These are phyloP conservation scores for Esox masquinongy DNA, from an alignment of 2,797 vertebrate genomes.

Conservation along the genomic window DNA sequence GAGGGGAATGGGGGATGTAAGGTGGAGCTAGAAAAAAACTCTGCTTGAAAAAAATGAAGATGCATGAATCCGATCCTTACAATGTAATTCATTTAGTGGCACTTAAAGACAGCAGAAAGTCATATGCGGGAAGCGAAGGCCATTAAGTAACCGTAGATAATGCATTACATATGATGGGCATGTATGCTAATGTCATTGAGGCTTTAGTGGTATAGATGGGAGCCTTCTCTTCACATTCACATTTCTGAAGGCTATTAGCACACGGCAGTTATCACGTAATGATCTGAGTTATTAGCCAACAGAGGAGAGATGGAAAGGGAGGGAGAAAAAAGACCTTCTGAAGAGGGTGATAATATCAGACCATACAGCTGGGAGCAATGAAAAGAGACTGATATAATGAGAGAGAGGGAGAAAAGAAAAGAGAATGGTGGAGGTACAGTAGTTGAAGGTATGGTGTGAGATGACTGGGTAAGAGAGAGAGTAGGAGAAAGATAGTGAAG, in stretches of 20 bases:
- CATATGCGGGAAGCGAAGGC: background rate
- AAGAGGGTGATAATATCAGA: background rate
- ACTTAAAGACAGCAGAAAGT: slow-evolving; percentile 4
- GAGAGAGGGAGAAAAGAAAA: background rate
- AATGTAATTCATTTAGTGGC: slow-evolving; percentile 36
- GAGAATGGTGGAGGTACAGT: background rate
- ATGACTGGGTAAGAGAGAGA: background rate
- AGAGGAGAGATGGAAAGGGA: background rate
- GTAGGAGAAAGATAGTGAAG: too few relatives aligned
- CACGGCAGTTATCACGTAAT: slow-evolving; percentile 30
- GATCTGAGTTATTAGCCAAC: background rate
- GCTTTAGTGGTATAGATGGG: background rate
- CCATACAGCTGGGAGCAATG: background rate
- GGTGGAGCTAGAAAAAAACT: background rate
- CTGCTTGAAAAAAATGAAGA: slow-evolving; percentile 25
- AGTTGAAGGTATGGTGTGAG: background rate
- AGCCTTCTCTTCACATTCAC: background rate
- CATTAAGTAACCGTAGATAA: slow-evolving; percentile 8
- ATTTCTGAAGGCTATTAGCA: background rate
- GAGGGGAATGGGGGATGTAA: background rate
- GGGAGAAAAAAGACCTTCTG: slow-evolving; percentile 1
- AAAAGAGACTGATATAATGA: background rate
- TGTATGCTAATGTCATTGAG: background rate
- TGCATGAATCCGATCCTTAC: slow-evolving; percentile 34
- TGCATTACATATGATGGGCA: background rate